Evolutionary conservation across 53 echinoderm and acorn worm genomes (phyloP).

Genomic region (Apostichopus leukothele): DNA sequence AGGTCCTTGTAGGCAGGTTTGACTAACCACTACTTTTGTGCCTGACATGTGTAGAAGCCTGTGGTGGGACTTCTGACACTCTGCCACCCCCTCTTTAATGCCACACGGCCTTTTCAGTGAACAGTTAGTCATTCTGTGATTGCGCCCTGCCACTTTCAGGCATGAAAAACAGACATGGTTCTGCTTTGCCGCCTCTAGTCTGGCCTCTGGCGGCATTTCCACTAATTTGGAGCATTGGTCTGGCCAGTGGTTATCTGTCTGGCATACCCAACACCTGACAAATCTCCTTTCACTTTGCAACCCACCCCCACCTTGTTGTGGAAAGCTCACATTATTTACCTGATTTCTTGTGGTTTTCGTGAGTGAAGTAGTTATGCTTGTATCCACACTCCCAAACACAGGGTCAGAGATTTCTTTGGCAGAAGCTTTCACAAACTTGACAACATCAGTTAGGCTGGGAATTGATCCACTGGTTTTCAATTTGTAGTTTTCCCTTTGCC

Average conservation of each 20-base stretch:
- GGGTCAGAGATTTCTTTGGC: slow-evolving; percentile 34
- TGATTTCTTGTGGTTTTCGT: slow-evolving; percentile 18
- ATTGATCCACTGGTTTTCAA: slow-evolving; percentile 11
- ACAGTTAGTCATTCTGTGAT: slow-evolving; percentile 46
- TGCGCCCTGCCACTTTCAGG: slow-evolving; percentile 43
- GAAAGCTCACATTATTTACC: slow-evolving; percentile 32
- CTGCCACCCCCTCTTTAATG: background rate
- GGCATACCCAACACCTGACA: slow-evolving; percentile 1
- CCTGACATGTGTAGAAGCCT: slow-evolving; percentile 38
- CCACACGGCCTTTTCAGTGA: slow-evolving; percentile 46
- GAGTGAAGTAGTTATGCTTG: slow-evolving; percentile 5
- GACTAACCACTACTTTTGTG: slow-evolving; percentile 6
- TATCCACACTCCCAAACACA: slow-evolving; percentile 22
- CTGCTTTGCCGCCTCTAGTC: slow-evolving; percentile 6
- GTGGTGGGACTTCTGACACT: slow-evolving; percentile 22
- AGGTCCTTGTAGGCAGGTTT: too few species aligned
- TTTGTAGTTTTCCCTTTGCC: slow-evolving; percentile 13
- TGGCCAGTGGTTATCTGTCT: slow-evolving; percentile 4
- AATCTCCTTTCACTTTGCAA: background rate
- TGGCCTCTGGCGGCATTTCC: slow-evolving; percentile 26
- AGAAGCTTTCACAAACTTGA: slow-evolving; percentile 41
- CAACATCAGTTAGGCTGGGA: slow-evolving; percentile 12
- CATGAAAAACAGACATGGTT: slow-evolving; percentile 54
- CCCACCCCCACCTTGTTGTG: too few species aligned
- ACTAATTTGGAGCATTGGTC: slow-evolving; percentile 26